These are phyloP conservation scores for Propsilocerus akamusi DNA, from an alignment of 1,140 invertebrate species.

Conservation along the genomic window DNA sequence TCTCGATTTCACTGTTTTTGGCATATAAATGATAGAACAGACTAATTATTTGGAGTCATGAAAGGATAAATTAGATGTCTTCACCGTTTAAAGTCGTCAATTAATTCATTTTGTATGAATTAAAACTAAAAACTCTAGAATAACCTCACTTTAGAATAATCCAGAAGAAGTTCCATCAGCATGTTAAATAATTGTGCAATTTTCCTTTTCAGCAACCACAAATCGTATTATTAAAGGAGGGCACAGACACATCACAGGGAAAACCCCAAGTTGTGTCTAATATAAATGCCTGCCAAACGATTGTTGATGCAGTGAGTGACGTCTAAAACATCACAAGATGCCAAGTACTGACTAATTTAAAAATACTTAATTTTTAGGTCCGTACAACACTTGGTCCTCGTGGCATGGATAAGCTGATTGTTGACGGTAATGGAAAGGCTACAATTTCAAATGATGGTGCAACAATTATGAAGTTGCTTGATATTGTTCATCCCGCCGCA, in stretches of 20 bases:
- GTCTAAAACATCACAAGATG: neutral
- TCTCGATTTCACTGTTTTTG: too few relatives aligned
- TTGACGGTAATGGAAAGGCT: constrained; percentile 69
- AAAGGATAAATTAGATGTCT: too few relatives aligned
- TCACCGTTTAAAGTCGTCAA: too few relatives aligned
- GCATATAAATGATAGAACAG: too few relatives aligned
- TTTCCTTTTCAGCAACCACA: constrained; percentile 69
- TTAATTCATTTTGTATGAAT: too few relatives aligned
- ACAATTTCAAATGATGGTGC: constrained; percentile 99
- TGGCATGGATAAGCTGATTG: constrained; percentile 99
- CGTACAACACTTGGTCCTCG: constrained; percentile 93
- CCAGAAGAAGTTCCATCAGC: too few relatives aligned
- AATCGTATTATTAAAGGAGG: constrained; percentile 95
- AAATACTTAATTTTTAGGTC: constrained; percentile 19
- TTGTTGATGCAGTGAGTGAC: constrained; percentile 71
- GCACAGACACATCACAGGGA: constrained; percentile 91
- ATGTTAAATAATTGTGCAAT: too few relatives aligned
- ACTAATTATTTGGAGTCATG: too few relatives aligned
- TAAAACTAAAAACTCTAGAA: too few relatives aligned
- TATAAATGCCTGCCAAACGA: constrained; percentile 96
- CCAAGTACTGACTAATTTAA: neutral
- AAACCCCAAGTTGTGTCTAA: constrained; percentile 93
- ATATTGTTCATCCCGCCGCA: constrained; percentile 95
- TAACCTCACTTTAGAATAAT: too few relatives aligned
- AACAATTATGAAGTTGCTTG: constrained; percentile 93